These are phyloP conservation scores for Drosophila mimica DNA, from an alignment of 2,888 invertebrate genomes.

Conservation along the genomic window DNA sequence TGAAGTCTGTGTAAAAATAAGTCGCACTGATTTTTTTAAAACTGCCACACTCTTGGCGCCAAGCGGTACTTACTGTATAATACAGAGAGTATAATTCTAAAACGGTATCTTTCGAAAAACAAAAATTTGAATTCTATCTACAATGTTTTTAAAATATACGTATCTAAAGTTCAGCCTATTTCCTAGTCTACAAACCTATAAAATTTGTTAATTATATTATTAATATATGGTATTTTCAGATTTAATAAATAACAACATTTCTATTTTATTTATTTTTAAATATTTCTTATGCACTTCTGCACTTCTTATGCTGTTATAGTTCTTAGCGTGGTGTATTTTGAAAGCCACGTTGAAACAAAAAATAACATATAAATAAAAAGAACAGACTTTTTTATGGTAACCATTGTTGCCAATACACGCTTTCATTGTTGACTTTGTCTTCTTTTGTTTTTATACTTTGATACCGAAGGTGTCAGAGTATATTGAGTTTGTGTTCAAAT, in stretches of 20 bases:
- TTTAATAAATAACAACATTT: not conserved
- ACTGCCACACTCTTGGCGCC: not conserved
- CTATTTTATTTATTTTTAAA: not conserved
- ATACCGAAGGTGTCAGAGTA: no score
- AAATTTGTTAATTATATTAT: not conserved
- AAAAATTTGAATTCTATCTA: not conserved
- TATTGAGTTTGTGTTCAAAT: no score
- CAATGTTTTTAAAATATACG: not conserved
- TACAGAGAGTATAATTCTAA: not conserved
- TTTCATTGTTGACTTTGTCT: conserved; percentile 10
- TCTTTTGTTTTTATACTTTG: not conserved
- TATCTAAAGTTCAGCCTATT: not conserved
- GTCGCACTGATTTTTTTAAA: not conserved
- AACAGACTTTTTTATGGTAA: conserved; percentile 15
- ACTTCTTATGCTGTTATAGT: not conserved
- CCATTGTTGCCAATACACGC: conserved; percentile 24
- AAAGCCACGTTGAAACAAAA: not conserved
- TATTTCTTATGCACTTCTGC: not conserved
- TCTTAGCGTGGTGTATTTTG: not conserved
- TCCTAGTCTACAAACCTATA: not conserved
- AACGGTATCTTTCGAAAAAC: not conserved
- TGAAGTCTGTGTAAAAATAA: not conserved
- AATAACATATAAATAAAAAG: not conserved
- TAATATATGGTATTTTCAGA: not conserved
- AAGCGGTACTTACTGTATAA: not conserved